Percentiles rank a stretch among this genome's conserved stretches.
Evolutionary conservation across 1,140 invertebrate species (phyloP).

Genomic region (Caenorhabditis brenneri): DNA sequence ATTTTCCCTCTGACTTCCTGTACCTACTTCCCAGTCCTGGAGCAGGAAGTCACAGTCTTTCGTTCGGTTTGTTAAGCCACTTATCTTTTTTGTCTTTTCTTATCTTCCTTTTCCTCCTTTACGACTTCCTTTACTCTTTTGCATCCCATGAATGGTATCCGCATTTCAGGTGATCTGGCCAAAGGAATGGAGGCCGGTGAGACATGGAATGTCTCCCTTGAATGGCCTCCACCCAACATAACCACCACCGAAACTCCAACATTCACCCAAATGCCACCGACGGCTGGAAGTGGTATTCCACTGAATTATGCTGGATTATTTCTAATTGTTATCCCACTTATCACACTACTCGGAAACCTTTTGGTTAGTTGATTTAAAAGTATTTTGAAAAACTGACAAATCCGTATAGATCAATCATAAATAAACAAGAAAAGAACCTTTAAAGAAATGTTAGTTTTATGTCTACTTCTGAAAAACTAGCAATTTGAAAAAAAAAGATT

Average conservation of each 20-base stretch:
- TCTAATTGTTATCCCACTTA: constrained; percentile 82
- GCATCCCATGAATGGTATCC: too few species aligned
- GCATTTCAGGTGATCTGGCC: neutral
- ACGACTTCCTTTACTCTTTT: neutral
- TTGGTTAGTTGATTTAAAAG: constrained; percentile 74
- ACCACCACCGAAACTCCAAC: neutral
- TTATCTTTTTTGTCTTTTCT: neutral
- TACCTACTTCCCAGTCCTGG: too few species aligned
- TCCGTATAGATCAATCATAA: neutral
- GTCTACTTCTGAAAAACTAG: neutral
- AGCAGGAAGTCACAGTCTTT: too few species aligned
- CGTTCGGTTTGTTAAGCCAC: too few species aligned
- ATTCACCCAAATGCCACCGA: neutral
- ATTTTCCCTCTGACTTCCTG: too few species aligned
- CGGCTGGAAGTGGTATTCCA: constrained; percentile 2
- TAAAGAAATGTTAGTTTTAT: neutral
- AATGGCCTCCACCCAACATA: constrained; percentile 27
- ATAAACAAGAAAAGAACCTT: neutral
- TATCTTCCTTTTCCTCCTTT: neutral
- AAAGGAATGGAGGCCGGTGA: constrained; percentile 20
- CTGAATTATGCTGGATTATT: constrained; percentile 36
- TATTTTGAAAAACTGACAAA: neutral
- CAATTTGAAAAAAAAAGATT: neutral
- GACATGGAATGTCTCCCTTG: constrained; percentile 40
- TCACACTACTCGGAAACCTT: constrained; percentile 91